Evolutionary conservation across 2,797 vertebrate species (phyloP).

Genomic region (Echeneis naucrates): DNA sequence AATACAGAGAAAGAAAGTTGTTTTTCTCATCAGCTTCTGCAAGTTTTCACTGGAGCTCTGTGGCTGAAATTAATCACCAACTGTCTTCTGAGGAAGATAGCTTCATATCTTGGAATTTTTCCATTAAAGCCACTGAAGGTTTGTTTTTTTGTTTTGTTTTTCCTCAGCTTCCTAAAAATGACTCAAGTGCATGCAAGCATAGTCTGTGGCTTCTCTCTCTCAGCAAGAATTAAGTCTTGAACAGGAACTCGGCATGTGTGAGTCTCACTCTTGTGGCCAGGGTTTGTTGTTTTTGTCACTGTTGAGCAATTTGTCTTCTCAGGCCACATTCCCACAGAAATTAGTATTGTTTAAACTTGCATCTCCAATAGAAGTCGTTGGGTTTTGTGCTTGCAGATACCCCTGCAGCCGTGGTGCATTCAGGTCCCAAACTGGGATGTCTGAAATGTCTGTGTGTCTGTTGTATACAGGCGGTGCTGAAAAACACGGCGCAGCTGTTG

Average conservation of each 20-base stretch:
- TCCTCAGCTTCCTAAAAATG: neutral
- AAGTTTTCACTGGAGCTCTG: conserved; percentile 31
- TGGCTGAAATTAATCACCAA: conserved; percentile 43
- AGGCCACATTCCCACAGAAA: neutral
- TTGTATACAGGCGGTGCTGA: neutral
- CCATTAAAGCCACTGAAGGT: conserved; percentile 33
- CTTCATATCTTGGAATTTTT: conserved; percentile 22
- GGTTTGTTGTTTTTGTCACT: neutral
- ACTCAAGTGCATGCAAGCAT: neutral
- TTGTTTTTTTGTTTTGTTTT: neutral
- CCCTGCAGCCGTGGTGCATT: neutral
- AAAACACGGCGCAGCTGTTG: conserved; percentile 65
- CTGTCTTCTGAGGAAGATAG: conserved; percentile 20
- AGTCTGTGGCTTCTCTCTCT: conserved; percentile 14
- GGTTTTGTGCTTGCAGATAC: conserved; percentile 2
- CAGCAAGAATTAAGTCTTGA: conserved; percentile 16
- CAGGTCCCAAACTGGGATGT: neutral
- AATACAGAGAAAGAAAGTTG: conserved; percentile 20
- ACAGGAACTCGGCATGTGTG: neutral
- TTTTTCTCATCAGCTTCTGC: conserved; percentile 41
- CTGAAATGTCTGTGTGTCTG: neutral
- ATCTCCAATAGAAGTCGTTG: neutral
- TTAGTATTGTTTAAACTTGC: neutral
- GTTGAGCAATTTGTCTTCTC: conserved; percentile 5
- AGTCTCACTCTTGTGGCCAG: neutral